Evolutionary conservation across 2,113 vertebrate species (phyloP), one percentile per base, ranked within the genome.

Genomic region (Hippocampus abdominalis): DNA sequence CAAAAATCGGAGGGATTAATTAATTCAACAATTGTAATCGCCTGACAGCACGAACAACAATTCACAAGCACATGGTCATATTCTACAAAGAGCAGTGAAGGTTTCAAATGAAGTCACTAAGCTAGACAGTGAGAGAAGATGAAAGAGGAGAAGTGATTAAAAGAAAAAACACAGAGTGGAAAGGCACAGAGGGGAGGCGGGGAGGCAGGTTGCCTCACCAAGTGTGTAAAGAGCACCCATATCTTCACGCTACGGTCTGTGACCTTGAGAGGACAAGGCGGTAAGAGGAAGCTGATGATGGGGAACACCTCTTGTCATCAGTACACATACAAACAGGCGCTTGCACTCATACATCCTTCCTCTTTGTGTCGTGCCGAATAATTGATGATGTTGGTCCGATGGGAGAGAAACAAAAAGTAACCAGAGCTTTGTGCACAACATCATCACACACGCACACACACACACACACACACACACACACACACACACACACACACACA

Each of bases 251-350:
- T 44, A 57, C 18, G n/a, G 44, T 46, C 54, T 53, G 36, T 21
- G 71, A 86, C 86, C 79, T 84, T 89, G 79, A 81, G 27, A 81
- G 72, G 82, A 85, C 77, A 65, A 81, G 66, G 7, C 10, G 61
- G 51, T 27, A 25, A 39, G 32, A 42, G 53, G 13, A 66, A 69
- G 60, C 21, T 59, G 32, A 53, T 16, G 51, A 21, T 18, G 56
- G 12, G 29, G 11, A 36, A 53, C 42, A 49, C 8, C 21, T 29
- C 21, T 27, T 5, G 42, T 48, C 25, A 8, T 48, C 27, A 16
- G 23, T 20, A 20, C 25, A 32, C 20, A 8, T 25, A 32, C 46
- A 51, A 6, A 15, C 16, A 3, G 18, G 29, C 32, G 36, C 60
- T 40, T 21, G 1, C 40, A 27, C 12, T 27, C 32, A 27, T 27